phyloP scores from a whole-genome alignment of 2,888 invertebrate species.

The Microctonus brassicae region DNA sequence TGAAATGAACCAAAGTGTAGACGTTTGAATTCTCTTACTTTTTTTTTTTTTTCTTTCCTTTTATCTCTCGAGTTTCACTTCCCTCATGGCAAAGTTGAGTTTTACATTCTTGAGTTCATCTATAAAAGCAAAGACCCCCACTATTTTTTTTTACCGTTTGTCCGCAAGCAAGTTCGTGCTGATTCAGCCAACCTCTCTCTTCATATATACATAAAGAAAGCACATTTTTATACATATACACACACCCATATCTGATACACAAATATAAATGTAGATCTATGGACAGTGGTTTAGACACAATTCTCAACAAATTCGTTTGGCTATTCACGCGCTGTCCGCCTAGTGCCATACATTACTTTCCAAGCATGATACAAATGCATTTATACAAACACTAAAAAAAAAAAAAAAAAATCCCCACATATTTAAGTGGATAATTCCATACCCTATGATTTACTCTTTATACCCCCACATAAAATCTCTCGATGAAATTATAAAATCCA shows the following conservation, averaged over 20 bases:
- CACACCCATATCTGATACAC: too few relatives aligned
- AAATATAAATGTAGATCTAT: background rate
- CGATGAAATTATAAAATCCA: too few relatives aligned
- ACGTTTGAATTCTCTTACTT: background rate
- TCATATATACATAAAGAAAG: constrained; percentile 13
- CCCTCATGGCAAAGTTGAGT: background rate
- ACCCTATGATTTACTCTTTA: too few relatives aligned
- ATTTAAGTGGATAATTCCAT: too few relatives aligned
- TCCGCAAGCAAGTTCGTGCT: constrained; percentile 27
- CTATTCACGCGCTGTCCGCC: background rate
- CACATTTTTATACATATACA: background rate
- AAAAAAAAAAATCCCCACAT: too few relatives aligned
- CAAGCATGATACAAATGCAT: background rate
- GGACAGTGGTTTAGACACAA: background rate
- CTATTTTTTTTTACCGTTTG: background rate
- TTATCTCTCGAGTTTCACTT: background rate
- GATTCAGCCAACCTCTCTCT: constrained; percentile 32
- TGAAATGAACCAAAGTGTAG: background rate
- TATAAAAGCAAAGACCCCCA: background rate
- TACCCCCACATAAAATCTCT: too few relatives aligned
- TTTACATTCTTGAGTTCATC: background rate
- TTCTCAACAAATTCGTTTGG: background rate
- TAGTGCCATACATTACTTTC: background rate
- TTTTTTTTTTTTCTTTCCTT: background rate
- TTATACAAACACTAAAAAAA: too few relatives aligned